Evolutionary conservation across 2,797 vertebrate species (phyloP).

Genomic region (Sebastes melanostomus): DNA sequence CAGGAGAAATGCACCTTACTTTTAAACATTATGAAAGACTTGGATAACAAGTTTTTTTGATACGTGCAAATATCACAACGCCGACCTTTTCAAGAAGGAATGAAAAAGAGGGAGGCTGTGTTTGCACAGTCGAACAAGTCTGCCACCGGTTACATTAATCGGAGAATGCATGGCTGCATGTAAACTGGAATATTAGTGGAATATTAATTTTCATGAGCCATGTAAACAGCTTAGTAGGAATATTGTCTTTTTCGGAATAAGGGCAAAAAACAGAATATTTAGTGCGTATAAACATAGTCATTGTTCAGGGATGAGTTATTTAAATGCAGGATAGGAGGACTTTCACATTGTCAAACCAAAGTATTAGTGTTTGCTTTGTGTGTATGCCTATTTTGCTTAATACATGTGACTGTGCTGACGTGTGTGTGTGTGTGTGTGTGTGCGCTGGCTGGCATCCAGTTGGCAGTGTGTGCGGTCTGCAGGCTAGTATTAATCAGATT

Average conservation of each 20-base stretch:
- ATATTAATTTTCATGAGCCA: not conserved
- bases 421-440: not conserved
- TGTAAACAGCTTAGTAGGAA: not conserved
- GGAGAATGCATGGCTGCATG: no score
- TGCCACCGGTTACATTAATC: no score
- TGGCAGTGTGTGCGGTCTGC: constrained; percentile 53
- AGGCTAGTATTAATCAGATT: constrained; percentile 73
- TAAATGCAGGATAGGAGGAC: not conserved
- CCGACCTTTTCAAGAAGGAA: no score
- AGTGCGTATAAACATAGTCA: rapidly evolving
- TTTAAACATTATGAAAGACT: no score
- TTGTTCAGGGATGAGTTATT: not conserved
- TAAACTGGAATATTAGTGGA: no score
- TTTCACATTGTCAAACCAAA: not conserved
- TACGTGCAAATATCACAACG: rapidly evolving
- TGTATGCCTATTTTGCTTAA: not conserved
- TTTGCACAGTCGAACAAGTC: no score
- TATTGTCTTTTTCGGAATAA: not conserved
- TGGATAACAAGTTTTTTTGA: no score
- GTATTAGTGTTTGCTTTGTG: not conserved
- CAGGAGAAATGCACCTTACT: no score
- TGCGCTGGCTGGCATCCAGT: constrained; percentile 49
- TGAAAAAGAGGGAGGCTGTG: no score
- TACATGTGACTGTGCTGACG: not conserved
- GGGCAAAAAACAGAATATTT: rapidly evolving